These are phyloP conservation scores for Zaprionus lachaisei DNA, from an alignment of 1,140 invertebrate genomes.

Conservation along the genomic window DNA sequence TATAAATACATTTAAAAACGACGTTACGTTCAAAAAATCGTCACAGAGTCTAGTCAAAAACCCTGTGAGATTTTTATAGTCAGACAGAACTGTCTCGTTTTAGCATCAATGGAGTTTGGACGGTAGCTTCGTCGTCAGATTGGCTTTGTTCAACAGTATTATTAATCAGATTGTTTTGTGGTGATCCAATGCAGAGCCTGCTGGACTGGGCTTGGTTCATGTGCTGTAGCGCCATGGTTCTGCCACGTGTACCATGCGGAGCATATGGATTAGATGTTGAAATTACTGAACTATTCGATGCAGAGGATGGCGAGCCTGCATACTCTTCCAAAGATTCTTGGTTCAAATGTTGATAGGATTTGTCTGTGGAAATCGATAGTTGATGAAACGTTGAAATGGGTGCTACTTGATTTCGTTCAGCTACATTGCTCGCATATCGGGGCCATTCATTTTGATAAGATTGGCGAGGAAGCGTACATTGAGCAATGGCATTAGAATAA, in stretches of 20 bases:
- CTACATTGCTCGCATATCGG: conserved; percentile 75
- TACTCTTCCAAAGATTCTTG: conserved; percentile 47
- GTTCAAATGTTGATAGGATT: conserved; percentile 54
- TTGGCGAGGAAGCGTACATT: conserved; percentile 85
- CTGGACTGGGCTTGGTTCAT: conserved; percentile 67
- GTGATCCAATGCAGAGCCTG: conserved; percentile 64
- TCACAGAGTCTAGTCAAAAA: conserved; percentile 78
- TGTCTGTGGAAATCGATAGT: conserved; percentile 84
- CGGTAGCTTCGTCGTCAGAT: conserved; percentile 85
- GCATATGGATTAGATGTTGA: conserved; percentile 57
- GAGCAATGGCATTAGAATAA: conserved; percentile 74
- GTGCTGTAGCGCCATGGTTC: conserved; percentile 78
- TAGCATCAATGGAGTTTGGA: conserved; percentile 86
- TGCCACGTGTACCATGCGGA: conserved; percentile 46
- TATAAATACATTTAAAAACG: conserved; percentile 36
- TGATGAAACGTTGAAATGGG: conserved; percentile 81
- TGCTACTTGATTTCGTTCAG: conserved; percentile 64
- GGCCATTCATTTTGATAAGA: conserved; percentile 84
- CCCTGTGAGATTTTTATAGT: conserved; percentile 84
- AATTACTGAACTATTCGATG: conserved; percentile 64
- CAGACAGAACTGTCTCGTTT: conserved; percentile 87
- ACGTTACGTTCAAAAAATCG: conserved; percentile 21
- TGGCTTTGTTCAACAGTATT: conserved; percentile 63
- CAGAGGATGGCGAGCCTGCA: conserved; percentile 54
- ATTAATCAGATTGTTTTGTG: conserved; percentile 55